phyloP scores from a whole-genome alignment of 2,113 vertebrate species.

The Pardalotus punctatus region DNA sequence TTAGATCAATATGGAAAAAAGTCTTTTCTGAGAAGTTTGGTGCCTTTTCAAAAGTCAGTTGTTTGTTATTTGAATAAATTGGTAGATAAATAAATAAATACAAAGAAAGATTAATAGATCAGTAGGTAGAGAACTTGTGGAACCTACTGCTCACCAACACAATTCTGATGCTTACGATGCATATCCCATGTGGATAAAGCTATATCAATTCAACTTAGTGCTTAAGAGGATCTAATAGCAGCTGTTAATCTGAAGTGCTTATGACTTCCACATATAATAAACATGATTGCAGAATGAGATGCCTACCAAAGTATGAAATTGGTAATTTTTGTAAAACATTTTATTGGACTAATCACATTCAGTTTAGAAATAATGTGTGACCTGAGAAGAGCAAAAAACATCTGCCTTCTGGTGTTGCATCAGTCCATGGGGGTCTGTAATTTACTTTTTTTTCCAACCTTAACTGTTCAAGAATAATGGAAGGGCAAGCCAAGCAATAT shows the following conservation, averaged over 20 bases:
- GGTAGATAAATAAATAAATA: background rate
- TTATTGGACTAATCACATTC: background rate
- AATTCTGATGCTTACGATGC: background rate
- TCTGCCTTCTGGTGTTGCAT: conserved; percentile 62
- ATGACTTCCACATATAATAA: background rate
- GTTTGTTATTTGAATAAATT: background rate
- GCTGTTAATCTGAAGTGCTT: background rate
- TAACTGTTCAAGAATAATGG: conserved; percentile 67
- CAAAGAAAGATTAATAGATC: background rate
- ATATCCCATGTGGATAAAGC: background rate
- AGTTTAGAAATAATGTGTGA: conserved; percentile 41
- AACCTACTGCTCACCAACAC: background rate
- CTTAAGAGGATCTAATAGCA: background rate
- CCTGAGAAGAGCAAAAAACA: conserved; percentile 41
- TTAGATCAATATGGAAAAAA: background rate
- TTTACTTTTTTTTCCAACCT: conserved; percentile 49
- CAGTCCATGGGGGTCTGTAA: conserved; percentile 66
- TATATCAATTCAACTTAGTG: background rate
- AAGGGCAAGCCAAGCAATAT: conserved; percentile 21
- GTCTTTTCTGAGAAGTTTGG: background rate
- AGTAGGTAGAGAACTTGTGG: background rate
- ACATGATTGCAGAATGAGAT: background rate
- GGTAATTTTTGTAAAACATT: background rate
- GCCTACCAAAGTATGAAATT: background rate
- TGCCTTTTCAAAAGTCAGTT: background rate